Evolutionary conservation across 2,113 vertebrate genomes (phyloP), one percentile per base, ranked within the genome.

Genomic region (Peromyscus maniculatus): DNA sequence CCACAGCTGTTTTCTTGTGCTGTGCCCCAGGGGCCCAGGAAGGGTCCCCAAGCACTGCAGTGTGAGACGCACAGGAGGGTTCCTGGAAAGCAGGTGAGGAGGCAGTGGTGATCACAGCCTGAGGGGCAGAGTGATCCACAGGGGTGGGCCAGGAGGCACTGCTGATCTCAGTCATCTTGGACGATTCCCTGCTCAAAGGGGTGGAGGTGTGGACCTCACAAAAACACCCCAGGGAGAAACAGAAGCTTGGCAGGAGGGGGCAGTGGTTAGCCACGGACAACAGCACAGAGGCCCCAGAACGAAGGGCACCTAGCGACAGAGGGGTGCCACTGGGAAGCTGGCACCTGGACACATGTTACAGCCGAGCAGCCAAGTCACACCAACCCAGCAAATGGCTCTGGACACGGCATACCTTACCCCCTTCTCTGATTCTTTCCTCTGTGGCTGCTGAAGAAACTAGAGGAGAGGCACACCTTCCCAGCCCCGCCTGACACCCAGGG

Each of bases 401-500:
- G 16, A 5, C 12, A 43, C 31, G 66, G 69, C 62, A 33, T 46
- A 75, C 5, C 24, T 66, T 7, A 4, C 36, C 4, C 28, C n/a
- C 46, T 90, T 46, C 16, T 87, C 69, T 12, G 39, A 26, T 31
- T 46, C 33, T 19, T n/a, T 36, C 26, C 59, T 83, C 57, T 0
- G 3, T 0, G 21, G 33, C 33, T 12, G 3, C 66, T 0, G 74
- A 21, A 16, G n/a, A 82, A 75, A 71, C 22, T 21, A 46, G n/a
- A 62, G 12, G 39, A 7, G 4, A 17, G 0, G 17, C 39, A 2
- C 1, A 31, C 0, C 64, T 4, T 24, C 28, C 46, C 26, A 3
- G 46, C 9, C 12, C 59, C 6, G 31, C 33, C 59, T 11, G 57
- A 46, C 9, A 8, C 28, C 5, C 36, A n/a, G 21, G 59, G 7